A percentile compares a stretch with the other conserved stretches of the same genome.
Conservation (phyloP, 2,888 invertebrate genomes). For the Xestia ashworthii region DNA sequence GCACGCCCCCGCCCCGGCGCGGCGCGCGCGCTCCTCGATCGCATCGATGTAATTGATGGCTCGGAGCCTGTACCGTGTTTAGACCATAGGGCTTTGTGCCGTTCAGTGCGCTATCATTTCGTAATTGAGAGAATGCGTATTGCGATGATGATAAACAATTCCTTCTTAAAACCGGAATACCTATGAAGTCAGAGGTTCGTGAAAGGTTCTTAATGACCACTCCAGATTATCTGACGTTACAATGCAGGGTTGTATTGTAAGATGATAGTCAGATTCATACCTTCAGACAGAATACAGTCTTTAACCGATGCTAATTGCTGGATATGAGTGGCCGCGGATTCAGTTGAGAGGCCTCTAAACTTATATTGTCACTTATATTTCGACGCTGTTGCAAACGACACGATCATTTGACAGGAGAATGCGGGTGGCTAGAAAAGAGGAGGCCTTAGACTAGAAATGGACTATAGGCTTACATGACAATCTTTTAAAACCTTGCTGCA, state of each 20-base stretch:
- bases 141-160: constrained; percentile 6
- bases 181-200: not conserved
- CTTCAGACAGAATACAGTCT: not conserved
- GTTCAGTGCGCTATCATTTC: constrained; percentile 26
- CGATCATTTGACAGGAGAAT: no score
- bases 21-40: constrained; percentile 45
- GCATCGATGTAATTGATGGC: constrained; percentile 60
- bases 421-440: no score
- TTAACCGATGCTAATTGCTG: not conserved
- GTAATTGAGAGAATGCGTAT: constrained; percentile 33
- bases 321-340: no score
- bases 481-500: not conserved
- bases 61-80: constrained; percentile 36
- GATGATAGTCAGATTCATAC: not conserved
- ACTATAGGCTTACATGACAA: no score
- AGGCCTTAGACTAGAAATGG: not conserved
- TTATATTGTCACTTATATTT: no score
- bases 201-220: not conserved
- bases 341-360: not conserved
- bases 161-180: not conserved
- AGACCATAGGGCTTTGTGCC: constrained; percentile 40
- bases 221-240: not conserved
- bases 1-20: constrained; percentile 20
- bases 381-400: no score
- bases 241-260: not conserved